Percentiles rank a stretch among this genome's conserved stretches.
These are phyloP conservation scores for Pica pica DNA, from an alignment of 2,113 vertebrate genomes.

Conservation along the genomic window DNA sequence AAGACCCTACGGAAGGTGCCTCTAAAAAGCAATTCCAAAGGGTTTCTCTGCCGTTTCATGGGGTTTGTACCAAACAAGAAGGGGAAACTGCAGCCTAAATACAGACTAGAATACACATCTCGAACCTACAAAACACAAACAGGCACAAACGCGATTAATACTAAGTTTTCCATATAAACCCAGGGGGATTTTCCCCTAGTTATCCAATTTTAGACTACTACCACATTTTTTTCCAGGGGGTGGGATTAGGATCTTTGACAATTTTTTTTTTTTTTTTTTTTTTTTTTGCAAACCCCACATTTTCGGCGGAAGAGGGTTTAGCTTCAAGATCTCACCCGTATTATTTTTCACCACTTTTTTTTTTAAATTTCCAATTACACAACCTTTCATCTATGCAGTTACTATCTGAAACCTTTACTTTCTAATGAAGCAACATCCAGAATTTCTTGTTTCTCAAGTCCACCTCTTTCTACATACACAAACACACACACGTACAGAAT, in stretches of 20 bases:
- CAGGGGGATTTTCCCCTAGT: background rate
- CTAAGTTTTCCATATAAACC: background rate
- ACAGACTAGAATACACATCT: background rate
- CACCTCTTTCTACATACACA: background rate
- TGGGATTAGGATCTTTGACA: conserved; percentile 37
- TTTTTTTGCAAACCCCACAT: conserved; percentile 12
- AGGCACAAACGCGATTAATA: background rate
- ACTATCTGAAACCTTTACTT: background rate
- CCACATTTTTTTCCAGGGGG: conserved; percentile 25
- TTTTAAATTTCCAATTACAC: background rate
- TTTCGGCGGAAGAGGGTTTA: conserved; percentile 6
- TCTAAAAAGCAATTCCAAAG: background rate
- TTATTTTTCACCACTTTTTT: background rate
- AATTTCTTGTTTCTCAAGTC: conserved; percentile 29
- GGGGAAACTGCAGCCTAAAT: background rate
- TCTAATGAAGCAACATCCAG: conserved; percentile 19
- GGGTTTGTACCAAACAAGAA: background rate
- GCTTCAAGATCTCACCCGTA: background rate
- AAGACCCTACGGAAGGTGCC: background rate
- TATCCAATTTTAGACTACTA: background rate
- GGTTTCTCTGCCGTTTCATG: background rate
- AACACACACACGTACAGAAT: background rate
- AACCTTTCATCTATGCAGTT: background rate
- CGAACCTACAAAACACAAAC: background rate
- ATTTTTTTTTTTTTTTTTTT: background rate